Evolutionary conservation across 2,113 vertebrate species (phyloP).

Genomic region (Lasiurus cinereus): DNA sequence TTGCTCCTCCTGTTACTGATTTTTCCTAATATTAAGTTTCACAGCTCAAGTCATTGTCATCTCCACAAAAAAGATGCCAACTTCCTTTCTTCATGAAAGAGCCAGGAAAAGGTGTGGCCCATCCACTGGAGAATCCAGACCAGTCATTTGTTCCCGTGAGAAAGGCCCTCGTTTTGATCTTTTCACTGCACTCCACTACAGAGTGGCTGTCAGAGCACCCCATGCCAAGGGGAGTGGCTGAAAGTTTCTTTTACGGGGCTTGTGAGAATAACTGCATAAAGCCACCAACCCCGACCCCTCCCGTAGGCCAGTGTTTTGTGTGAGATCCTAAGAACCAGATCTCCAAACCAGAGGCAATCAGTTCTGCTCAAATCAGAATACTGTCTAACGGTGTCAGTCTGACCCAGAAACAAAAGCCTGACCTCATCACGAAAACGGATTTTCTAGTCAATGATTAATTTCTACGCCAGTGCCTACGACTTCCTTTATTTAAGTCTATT

Average conservation of each 20-base stretch:
- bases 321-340: slow-evolving; percentile 19
- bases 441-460: slow-evolving; percentile 81
- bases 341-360: slow-evolving; percentile 53
- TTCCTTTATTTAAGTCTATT: slow-evolving; percentile 78
- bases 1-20: neutral
- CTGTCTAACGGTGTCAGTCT: slow-evolving; percentile 59
- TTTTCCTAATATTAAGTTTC: neutral
- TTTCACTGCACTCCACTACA: neutral
- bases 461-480: slow-evolving; percentile 56
- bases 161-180: neutral
- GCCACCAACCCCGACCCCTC: neutral
- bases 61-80: neutral
- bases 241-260: neutral
- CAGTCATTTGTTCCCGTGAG: neutral
- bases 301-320: slow-evolving; percentile 45
- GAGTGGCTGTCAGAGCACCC: neutral
- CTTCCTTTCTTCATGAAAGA: neutral
- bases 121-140: neutral
- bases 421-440: slow-evolving; percentile 78
- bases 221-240: neutral
- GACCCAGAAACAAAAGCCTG: slow-evolving; percentile 80
- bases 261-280: slow-evolving; percentile 32
- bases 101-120: neutral
- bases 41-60: neutral
- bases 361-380: slow-evolving; percentile 68